Base-by-base conservation (phyloP, 2,888 invertebrate genomes). In the Pachymerium ferrugineum region DNA sequence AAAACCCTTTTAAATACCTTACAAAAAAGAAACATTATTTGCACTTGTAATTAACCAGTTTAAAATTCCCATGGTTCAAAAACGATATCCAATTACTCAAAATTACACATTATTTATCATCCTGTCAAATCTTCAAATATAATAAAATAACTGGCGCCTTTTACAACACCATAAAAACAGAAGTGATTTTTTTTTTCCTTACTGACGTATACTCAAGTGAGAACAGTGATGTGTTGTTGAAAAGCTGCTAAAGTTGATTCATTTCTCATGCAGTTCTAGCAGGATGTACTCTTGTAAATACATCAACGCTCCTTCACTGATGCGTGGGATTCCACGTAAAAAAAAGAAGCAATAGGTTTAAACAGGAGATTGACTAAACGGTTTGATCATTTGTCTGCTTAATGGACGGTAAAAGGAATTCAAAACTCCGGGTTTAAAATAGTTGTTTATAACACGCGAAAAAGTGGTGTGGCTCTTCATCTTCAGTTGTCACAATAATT, bases 241-340 rank as follows among this genome's bases (percentile, higher is more conserved):
- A 62, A 62, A 62, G 62, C 28, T 62, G 62, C 62, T 62, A 62
- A 62, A 25, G 62, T 62, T 62, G 62, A 62, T 62, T 62, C 62
- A 62, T 62, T 62, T 62, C 28, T 62, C 62, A 62, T 62, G 62
- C 28, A 62, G 62, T 28, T 25, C 62, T 3, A 62, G 62, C 62
- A 62, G 62, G 62, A 62, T 62, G 62, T 28, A n/a, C 28, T 22
- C 62, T 28, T 14, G 62, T 62, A 62, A 62, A 62, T 62, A 62
- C 25, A 25, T 62, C 62, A 62, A 62, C 62, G 62, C 62, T 28
- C 28, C 25, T 62, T 62, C 28, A 25, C 25, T 62, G 28, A 62
- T 62, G 62, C 62, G 12, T 28, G 14, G 54, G 28, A 6, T 25
- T n/a, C n/a, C n/a, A n/a, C n/a, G n/a, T n/a, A n/a, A 25, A 8